Evolutionary conservation across 2,113 vertebrate genomes (phyloP).

Genomic region (Sturnus vulgaris): DNA sequence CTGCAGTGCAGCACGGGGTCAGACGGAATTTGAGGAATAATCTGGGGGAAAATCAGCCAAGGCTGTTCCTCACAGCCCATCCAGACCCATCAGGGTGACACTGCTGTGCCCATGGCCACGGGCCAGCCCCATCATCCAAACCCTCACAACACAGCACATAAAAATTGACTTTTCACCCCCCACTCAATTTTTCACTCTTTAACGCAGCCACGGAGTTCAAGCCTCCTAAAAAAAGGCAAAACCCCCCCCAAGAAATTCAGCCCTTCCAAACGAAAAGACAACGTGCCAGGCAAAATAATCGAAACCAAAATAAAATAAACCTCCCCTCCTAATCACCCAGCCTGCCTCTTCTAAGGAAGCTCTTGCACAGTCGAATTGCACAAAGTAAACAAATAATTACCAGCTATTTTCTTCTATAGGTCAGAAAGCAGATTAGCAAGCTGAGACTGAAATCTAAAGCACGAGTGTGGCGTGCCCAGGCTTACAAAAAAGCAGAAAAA

Average conservation of each 20-base stretch:
- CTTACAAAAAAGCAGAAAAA: neutral
- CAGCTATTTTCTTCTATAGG: neutral
- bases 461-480: neutral
- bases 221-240: neutral
- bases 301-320: neutral
- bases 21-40: neutral
- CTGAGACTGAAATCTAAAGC: neutral
- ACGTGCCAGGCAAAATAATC: neutral
- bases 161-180: neutral
- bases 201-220: rapidly evolving
- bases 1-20: neutral
- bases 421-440: neutral
- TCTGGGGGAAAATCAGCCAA: rapidly evolving
- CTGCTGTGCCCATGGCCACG: neutral
- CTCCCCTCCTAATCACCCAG: neutral
- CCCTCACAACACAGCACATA: neutral
- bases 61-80: neutral
- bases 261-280: neutral
- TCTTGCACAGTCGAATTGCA: neutral
- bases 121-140: neutral
- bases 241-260: neutral
- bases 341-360: neutral
- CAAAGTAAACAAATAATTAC: conserved; percentile 14
- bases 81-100: neutral
- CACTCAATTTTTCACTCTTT: neutral